Conservation (phyloP, 1,140 invertebrate species). For the Papilio helenus region DNA sequence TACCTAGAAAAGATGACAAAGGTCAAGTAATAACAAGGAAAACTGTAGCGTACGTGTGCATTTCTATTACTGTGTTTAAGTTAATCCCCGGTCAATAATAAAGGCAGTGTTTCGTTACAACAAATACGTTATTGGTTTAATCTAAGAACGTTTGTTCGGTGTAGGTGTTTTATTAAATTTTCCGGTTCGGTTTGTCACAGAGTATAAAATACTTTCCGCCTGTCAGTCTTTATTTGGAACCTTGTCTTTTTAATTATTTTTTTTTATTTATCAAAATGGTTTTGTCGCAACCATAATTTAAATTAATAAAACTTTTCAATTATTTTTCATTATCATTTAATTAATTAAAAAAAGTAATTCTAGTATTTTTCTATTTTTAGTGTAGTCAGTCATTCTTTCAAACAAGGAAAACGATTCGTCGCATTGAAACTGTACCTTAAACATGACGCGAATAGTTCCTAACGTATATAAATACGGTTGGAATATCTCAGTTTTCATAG, state of each 20-base stretch:
- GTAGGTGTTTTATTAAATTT: not conserved
- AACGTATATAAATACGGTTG: not conserved
- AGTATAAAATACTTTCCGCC: no score
- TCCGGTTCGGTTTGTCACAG: not conserved
- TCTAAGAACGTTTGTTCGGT: not conserved
- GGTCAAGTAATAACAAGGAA: slow-evolving; percentile 3
- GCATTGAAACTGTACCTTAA: not conserved
- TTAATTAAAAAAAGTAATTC: no score
- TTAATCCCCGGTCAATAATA: slow-evolving; percentile 26
- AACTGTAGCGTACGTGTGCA: not conserved
- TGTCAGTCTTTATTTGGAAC: no score
- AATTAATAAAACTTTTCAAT: no score
- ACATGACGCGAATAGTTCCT: not conserved
- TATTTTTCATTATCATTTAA: no score
- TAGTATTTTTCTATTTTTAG: no score
- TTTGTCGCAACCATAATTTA: no score
- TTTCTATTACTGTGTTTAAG: slow-evolving; percentile 7
- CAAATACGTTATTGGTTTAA: not conserved
- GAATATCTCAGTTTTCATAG: not conserved
- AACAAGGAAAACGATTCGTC: not conserved
- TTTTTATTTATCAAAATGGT: no score
- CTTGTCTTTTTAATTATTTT: no score
- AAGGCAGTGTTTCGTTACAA: not conserved
- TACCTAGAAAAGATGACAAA: not conserved
- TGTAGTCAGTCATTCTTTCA: not conserved